A percentile compares a stretch with the other conserved stretches of the same genome.
These are phyloP conservation scores for Ceyx cyanopectus DNA, from an alignment of 2,113 vertebrate species.

Conservation along the genomic window DNA sequence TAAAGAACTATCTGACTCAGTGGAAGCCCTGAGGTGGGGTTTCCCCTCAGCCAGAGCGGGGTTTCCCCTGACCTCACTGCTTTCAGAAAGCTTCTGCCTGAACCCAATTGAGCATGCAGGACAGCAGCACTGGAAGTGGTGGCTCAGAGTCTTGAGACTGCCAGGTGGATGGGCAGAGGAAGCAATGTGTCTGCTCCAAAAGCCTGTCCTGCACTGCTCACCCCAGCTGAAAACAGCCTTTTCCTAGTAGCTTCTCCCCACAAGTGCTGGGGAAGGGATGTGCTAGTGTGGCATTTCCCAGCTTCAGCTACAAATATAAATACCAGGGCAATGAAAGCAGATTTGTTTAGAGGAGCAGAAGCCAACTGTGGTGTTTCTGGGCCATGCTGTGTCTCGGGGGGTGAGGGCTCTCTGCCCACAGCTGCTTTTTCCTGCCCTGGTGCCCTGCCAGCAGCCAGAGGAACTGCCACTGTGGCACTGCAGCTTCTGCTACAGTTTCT, in stretches of 20 bases:
- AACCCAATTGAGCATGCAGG: constrained; percentile 26
- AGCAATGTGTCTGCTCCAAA: neutral
- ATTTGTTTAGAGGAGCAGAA: neutral
- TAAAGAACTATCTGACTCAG: constrained; percentile 50
- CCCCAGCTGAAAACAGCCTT: neutral
- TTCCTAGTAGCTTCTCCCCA: neutral
- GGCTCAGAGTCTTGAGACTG: neutral
- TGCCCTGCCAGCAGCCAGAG: constrained; percentile 36
- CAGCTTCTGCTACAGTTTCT: constrained; percentile 63
- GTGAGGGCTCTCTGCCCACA: neutral
- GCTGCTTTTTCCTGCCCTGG: neutral
- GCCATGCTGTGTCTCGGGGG: neutral
- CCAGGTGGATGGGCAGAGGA: constrained; percentile 5
- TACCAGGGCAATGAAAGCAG: neutral
- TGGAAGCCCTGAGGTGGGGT: constrained; percentile 67
- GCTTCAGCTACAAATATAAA: neutral
- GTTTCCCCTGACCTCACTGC: constrained; percentile 65
- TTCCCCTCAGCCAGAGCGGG: constrained; percentile 50
- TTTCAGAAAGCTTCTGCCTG: constrained; percentile 35
- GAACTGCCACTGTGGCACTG: constrained; percentile 54
- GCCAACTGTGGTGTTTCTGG: neutral
- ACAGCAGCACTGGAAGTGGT: constrained; percentile 30
- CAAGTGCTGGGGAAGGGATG: neutral
- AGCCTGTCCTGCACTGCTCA: neutral
- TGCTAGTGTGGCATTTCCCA: neutral